A percentile compares a stretch with the other conserved stretches of the same genome.
Conservation (phyloP, 92 coral and sea anemone genomes). For the Anthopleura xanthogrammica region DNA sequence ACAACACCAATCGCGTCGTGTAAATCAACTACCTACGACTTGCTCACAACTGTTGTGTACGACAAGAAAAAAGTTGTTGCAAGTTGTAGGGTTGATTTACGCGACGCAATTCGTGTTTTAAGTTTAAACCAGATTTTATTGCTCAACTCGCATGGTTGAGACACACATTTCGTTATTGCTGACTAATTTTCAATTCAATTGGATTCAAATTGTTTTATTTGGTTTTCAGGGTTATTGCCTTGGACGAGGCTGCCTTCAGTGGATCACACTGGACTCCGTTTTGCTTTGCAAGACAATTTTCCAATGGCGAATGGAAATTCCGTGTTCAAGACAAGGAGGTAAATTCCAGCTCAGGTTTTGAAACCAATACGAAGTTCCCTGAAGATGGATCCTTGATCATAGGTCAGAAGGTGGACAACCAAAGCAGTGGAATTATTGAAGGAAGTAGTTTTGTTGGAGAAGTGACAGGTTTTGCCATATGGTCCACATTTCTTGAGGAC, state of each 20-base stretch:
- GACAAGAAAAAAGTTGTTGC: too few species aligned
- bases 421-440: neutral
- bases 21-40: too few species aligned
- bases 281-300: conserved; percentile 11
- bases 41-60: too few species aligned
- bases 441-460: conserved; percentile 10
- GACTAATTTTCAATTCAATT: neutral
- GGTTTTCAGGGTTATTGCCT: conserved; percentile 1
- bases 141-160: too few species aligned
- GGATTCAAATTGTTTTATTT: neutral
- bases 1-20: too few species aligned
- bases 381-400: conserved; percentile 33
- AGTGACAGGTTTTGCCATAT: conserved; percentile 9
- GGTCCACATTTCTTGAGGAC: neutral
- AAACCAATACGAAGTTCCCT: neutral
- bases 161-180: too few species aligned
- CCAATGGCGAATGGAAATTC: conserved; percentile 4
- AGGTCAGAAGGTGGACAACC: conserved; percentile 21
- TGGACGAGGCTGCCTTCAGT: neutral
- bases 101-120: too few species aligned
- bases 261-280: conserved; percentile 21
- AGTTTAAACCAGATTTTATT: neutral
- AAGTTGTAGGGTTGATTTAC: too few species aligned
- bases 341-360: neutral
- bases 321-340: neutral